Conservation (phyloP, 2,113 vertebrate genomes). For the Ramphastos sulfuratus region DNA sequence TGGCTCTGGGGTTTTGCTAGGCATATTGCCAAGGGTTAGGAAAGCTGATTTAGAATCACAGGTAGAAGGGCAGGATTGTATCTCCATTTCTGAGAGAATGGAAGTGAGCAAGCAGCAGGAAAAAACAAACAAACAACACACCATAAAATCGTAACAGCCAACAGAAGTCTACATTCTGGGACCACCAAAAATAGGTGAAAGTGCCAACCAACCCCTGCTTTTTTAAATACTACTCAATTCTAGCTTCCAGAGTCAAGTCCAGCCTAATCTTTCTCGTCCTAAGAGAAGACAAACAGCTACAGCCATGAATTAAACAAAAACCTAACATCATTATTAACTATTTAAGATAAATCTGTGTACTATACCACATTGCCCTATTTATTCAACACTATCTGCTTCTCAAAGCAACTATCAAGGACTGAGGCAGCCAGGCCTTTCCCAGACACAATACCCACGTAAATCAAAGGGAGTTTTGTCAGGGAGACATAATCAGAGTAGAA, state of each 20-base stretch:
- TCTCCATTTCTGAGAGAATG: background rate
- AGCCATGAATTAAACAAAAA: background rate
- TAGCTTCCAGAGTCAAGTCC: background rate
- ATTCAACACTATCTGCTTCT: background rate
- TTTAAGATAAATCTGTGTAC: background rate
- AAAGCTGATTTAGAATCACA: background rate
- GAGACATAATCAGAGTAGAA: background rate
- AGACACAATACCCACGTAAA: background rate
- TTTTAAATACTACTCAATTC: background rate
- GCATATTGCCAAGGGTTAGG: background rate
- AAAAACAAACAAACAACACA: background rate
- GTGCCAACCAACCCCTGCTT: background rate
- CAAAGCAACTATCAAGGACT: background rate
- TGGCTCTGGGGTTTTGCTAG: background rate
- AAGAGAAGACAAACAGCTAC: background rate
- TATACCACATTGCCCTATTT: background rate
- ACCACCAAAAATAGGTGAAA: background rate
- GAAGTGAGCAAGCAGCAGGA: background rate
- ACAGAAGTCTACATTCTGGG: background rate
- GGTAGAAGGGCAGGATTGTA: constrained; percentile 6
- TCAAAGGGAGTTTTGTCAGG: background rate
- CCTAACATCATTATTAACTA: background rate
- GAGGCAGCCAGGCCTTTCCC: background rate
- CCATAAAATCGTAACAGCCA: background rate
- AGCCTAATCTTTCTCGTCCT: background rate